These are phyloP conservation scores for Sylvilagus floridanus DNA, from an alignment of 2,797 vertebrate genomes.

Conservation along the genomic window DNA sequence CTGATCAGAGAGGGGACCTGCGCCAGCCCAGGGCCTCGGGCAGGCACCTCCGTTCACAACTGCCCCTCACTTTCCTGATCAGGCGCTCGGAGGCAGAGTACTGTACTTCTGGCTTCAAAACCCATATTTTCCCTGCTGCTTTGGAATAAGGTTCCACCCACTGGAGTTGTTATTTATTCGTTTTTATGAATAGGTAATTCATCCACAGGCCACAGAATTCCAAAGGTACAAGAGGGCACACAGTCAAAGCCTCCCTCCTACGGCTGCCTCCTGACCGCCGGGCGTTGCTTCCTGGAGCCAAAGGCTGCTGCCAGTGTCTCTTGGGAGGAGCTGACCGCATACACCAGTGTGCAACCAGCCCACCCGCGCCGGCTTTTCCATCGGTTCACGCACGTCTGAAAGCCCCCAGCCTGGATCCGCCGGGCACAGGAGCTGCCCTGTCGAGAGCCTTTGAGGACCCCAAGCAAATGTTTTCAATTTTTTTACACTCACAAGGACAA, in stretches of 20 bases:
- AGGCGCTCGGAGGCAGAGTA: not conserved
- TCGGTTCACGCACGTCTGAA: not conserved
- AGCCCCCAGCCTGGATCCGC: not conserved
- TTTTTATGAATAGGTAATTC: conserved; percentile 81
- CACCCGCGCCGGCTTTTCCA: too few relatives aligned
- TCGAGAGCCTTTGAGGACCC: not conserved
- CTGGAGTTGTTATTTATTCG: conserved; percentile 66
- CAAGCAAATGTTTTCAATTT: not conserved
- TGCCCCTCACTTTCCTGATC: not conserved
- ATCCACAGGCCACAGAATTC: conserved; percentile 68
- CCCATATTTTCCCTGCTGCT: conserved; percentile 66
- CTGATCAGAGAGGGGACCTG: not conserved
- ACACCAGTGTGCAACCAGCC: not conserved
- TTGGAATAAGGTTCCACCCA: conserved; percentile 63
- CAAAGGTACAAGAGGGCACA: conserved; percentile 59
- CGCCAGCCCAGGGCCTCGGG: not conserved
- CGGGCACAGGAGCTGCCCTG: not conserved
- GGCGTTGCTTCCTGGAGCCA: conserved; percentile 45
- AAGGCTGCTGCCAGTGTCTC: not conserved
- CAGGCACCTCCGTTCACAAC: not conserved
- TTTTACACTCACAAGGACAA: conserved; percentile 25
- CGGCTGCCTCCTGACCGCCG: not conserved
- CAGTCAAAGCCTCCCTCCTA: conserved; percentile 36
- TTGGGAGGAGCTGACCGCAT: not conserved
- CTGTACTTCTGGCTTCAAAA: not conserved